These are phyloP conservation scores for Euphonia xanthogaster DNA, from an alignment of 2,797 vertebrate genomes.

Conservation along the genomic window DNA sequence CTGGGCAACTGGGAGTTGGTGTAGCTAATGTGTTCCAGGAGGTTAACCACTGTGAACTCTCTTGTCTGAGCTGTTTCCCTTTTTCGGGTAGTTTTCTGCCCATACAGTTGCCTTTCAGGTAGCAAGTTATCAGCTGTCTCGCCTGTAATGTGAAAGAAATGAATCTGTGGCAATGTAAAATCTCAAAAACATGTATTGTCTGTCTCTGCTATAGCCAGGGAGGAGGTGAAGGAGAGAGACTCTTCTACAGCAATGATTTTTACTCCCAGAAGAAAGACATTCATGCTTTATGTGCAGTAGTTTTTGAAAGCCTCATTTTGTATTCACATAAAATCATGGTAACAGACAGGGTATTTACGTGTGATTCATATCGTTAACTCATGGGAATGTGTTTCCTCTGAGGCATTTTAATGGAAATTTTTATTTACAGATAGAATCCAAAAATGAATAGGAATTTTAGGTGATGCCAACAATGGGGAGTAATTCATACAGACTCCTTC, in stretches of 20 bases:
- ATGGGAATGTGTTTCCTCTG: background rate
- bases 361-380: slow-evolving; percentile 32
- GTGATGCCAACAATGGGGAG: background rate
- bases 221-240: background rate
- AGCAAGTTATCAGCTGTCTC: slow-evolving; percentile 44
- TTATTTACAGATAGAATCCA: slow-evolving; percentile 32
- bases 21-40: slow-evolving; percentile 68
- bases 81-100: slow-evolving; percentile 32
- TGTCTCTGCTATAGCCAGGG: background rate
- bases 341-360: slow-evolving; percentile 24
- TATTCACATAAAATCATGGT: slow-evolving; percentile 25
- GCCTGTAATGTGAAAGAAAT: background rate
- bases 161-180: background rate
- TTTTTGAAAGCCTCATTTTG: slow-evolving; percentile 56
- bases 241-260: background rate
- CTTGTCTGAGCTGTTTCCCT: slow-evolving; percentile 66
- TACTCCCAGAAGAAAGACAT: slow-evolving; percentile 7
- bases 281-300: slow-evolving; percentile 8
- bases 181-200: background rate
- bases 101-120: slow-evolving; percentile 34
- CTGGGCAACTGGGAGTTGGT: slow-evolving; percentile 67
- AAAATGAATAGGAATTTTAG: background rate
- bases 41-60: slow-evolving; percentile 69
- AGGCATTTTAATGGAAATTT: slow-evolving; percentile 41
- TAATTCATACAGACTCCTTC: background rate